Percentiles rank a stretch among this genome's conserved stretches.
Conservation (phyloP, 2,797 vertebrate species). For the Gallinago solitaria region DNA sequence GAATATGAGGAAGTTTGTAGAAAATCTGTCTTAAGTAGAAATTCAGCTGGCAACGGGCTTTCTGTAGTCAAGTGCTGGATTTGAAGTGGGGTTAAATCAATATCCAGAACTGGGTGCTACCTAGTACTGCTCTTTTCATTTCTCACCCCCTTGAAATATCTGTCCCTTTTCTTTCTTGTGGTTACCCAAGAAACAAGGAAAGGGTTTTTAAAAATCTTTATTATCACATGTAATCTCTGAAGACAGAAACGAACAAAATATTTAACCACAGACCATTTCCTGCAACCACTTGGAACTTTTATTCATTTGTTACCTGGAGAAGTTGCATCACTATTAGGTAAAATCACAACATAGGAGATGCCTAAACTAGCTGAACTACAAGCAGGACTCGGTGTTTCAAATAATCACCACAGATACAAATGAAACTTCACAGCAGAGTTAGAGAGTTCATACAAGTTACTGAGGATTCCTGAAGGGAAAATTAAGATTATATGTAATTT, state of each 20-base stretch:
- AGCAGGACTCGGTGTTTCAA: not conserved
- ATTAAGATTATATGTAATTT: not conserved
- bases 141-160: not conserved
- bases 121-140: not conserved
- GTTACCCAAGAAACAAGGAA: not conserved
- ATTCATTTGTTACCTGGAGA: not conserved
- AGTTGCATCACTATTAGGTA: not conserved
- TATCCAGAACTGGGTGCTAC: not conserved
- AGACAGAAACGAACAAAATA: not conserved
- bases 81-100: not conserved
- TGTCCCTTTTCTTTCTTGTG: not conserved
- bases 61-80: not conserved
- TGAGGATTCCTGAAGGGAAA: not conserved
- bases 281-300: not conserved
- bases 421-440: not conserved
- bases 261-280: conserved; percentile 2
- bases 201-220: not conserved
- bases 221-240: not conserved
- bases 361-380: not conserved
- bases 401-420: not conserved
- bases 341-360: not conserved
- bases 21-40: conserved; percentile 22
- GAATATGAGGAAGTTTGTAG: conserved; percentile 71
- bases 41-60: not conserved
- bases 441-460: not conserved